Evolutionary conservation across 1,140 invertebrate species (phyloP), one percentile per base, ranked within the genome.

Genomic region (Drosophila pseudoobscura): DNA sequence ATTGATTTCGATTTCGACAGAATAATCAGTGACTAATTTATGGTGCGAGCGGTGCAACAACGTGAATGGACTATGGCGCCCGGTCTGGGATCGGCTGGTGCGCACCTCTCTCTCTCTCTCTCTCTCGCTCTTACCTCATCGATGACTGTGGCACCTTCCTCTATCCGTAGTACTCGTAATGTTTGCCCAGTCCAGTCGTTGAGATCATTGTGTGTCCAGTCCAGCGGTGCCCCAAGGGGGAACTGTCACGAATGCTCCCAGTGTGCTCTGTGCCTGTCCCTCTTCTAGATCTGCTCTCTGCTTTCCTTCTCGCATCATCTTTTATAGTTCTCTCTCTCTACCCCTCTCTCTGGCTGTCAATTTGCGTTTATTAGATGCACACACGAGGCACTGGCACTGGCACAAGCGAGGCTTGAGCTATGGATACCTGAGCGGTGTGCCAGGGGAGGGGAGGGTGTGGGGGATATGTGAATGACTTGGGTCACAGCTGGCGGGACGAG

Each of bases 301-400:
- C n/a, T 35, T 41, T 26, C 55, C 9, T n/a, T 13, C 26, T 31
- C 20, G 7, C 59, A 45, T 39, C 47, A 45, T 39, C 47, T 50
- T 56, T 17, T 22, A 2, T 9, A 43, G 29, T 31, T 45, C 56
- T 13, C 11, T 39, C 11, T 8, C 29, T 31, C 29, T n/a, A 46
- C 0, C 17, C 17, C 29, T n/a, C 52, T 20, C 20, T 20, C 20
- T 20, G 20, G 17, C 59, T 69, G 79, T 74, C 79, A 83, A 83
- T 83, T 83, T 83, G 79, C 75, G 79, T 71, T 83, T 83, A 83
- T 83, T 83, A 83, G 75, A 83, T 83, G 79, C 68, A 73, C 63
- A 82, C 69, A 82, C 78, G 62, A 57, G 35, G 11, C 20, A 20
- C 20, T 20, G 20, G 20, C 62, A 52, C 29, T 58, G 46, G 3